phyloP scores from a whole-genome alignment of 2,888 invertebrate genomes.

The Polyommatus icarus region DNA sequence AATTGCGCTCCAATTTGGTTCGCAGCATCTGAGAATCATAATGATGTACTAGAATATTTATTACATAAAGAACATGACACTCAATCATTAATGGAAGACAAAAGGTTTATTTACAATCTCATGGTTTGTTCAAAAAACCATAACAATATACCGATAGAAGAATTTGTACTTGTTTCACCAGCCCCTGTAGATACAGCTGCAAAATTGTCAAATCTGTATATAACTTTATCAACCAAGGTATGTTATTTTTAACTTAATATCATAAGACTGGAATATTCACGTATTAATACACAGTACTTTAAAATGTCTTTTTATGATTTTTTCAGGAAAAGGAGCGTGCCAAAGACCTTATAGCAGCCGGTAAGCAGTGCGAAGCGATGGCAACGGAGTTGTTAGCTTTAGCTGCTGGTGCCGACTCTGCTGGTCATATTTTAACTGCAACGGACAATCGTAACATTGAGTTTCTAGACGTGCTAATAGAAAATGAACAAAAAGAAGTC shows the following conservation, averaged over 20 bases:
- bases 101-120: conserved; percentile 97
- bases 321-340: conserved; percentile 96
- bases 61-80: conserved; percentile 99
- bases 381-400: conserved; percentile 97
- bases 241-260: conserved; percentile 21
- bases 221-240: conserved; percentile 91
- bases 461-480: conserved; percentile 97
- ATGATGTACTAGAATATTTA: conserved; percentile 96
- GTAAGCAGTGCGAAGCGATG: conserved; percentile 98
- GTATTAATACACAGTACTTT: neutral
- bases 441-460: conserved; percentile 96
- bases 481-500: conserved; percentile 99
- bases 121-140: conserved; percentile 98
- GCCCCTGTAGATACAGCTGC: conserved; percentile 99
- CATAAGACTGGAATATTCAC: neutral
- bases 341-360: conserved; percentile 96
- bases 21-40: conserved; percentile 98
- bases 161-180: conserved; percentile 99
- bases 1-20: conserved; percentile 99
- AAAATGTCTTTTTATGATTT: neutral
- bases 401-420: conserved; percentile 96
- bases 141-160: conserved; percentile 97
- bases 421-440: conserved; percentile 96
- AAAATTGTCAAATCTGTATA: conserved; percentile 95
- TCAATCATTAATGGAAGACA: conserved; percentile 97